phyloP scores from a whole-genome alignment of 92 coral and sea anemone genomes.

The Siderastrea radians region DNA sequence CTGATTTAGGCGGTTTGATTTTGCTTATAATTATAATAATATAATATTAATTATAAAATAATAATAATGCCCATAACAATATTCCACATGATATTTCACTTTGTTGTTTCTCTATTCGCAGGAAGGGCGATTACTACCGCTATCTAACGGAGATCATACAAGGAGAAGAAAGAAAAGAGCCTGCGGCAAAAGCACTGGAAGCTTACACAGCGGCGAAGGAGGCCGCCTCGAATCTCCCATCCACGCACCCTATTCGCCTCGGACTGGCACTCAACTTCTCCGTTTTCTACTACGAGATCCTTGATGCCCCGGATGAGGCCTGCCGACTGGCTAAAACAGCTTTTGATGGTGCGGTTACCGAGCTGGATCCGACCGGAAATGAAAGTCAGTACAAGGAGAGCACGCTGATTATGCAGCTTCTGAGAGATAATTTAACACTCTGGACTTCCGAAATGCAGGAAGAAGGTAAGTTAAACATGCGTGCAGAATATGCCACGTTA shows the following conservation, averaged over 20 bases:
- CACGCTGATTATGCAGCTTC: constrained; percentile 85
- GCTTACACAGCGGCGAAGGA: constrained; percentile 65
- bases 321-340: constrained; percentile 86
- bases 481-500: too few species aligned
- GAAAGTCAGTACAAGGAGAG: constrained; percentile 87
- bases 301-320: constrained; percentile 70
- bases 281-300: constrained; percentile 92
- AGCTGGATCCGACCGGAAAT: constrained; percentile 51
- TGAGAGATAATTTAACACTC: constrained; percentile 85
- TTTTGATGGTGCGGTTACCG: constrained; percentile 74
- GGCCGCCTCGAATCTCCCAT: background rate
- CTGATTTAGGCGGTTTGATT: too few species aligned
- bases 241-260: constrained; percentile 88
- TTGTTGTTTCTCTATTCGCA: background rate
- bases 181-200: constrained; percentile 66
- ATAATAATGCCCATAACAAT: too few species aligned
- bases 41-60: too few species aligned
- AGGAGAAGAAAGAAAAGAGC: constrained; percentile 19
- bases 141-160: constrained; percentile 72
- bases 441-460: constrained; percentile 83
- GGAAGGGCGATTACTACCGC: constrained; percentile 97
- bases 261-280: constrained; percentile 93
- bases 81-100: background rate
- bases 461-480: constrained; percentile 48
- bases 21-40: too few species aligned